Evolutionary conservation across 2,888 invertebrate species (phyloP).

Genomic region (Drosophila lacicola): DNA sequence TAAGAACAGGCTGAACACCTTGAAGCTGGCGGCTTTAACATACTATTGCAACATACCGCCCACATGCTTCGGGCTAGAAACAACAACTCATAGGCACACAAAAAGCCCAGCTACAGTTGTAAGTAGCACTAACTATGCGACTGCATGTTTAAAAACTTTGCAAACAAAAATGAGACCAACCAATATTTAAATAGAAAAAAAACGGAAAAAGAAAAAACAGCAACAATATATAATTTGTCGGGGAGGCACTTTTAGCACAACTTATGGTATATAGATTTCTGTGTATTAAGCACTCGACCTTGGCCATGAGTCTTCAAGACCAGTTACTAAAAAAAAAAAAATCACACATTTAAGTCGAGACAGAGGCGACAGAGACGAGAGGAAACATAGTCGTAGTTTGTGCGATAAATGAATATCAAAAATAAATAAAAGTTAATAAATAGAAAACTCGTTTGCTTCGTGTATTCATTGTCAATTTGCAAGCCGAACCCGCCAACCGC

Average conservation of each 20-base stretch:
- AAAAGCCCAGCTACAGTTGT: neutral
- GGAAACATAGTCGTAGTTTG: neutral
- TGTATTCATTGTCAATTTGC: slow-evolving; percentile 26
- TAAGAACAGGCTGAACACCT: slow-evolving; percentile 29
- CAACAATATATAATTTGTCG: slow-evolving; percentile 4
- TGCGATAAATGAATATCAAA: slow-evolving; percentile 20
- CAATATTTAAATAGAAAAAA: neutral
- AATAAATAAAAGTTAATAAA: slow-evolving; percentile 39
- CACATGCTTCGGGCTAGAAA: neutral
- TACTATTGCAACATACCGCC: slow-evolving; percentile 8
- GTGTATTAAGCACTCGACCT: slow-evolving; percentile 51
- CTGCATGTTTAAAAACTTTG: neutral
- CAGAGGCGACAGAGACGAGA: slow-evolving; percentile 1
- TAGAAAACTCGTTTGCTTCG: slow-evolving; percentile 45
- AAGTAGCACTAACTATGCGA: slow-evolving; percentile 11
- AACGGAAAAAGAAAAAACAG: neutral
- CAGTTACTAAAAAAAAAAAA: slow-evolving; percentile 34
- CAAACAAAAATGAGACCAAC: neutral
- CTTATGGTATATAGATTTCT: slow-evolving; percentile 36
- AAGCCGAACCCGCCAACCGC: slow-evolving; percentile 7
- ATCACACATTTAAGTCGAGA: slow-evolving; percentile 24
- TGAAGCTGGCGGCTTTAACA: slow-evolving; percentile 4
- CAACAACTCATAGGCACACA: neutral
- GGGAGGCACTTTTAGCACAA: slow-evolving; percentile 22
- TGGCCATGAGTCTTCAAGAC: slow-evolving; percentile 65